Base-by-base conservation (phyloP, 1,140 invertebrate species). In the Drosophila murphyi region DNA sequence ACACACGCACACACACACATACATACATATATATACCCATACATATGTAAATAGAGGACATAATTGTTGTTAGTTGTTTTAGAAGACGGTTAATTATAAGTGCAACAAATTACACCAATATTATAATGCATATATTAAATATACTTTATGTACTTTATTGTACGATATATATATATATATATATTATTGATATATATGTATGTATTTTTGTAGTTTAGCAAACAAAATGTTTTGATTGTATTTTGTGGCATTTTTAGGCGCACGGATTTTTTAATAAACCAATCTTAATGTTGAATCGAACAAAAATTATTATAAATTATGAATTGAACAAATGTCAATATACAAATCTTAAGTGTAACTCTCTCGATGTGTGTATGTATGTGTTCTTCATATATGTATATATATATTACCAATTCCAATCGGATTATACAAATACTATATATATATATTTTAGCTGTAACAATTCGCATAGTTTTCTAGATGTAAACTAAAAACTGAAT, bases 181-280 rank as follows among this genome's bases (percentile, higher is more conserved):
- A 20, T 20, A 20, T 20, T 20, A 20, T 20, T 20, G 20, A 20
- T 20, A 20, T 20, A 20, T 72, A 71, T 81, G 73, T 76, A 83
- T 83, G 68, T 82, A 82, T 80, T 78, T 86, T 80, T 76, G 82
- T 87, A 87, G 82, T 59, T 87, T 82, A 87, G 82, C 68, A 68
- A 89, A 80, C 74, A 63, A 82, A 81, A 89, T 80, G 74, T 88
- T 83, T 88, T 88, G 77, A 89, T 78, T 88, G 85, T 89, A 87
- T 88, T 88, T 88, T 88, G 83, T 88, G 80, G 67, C 67, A 88
- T 83, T 87, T 87, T 87, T 83, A 78, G 77, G 63, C 72, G 85
- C 85, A 83, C 83, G 65, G 8, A 72, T 76, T 86, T 86, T 86
- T 86, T 77, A 41, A 71, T 41, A 59, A 41, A 57, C 32, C 34